phyloP scores from a whole-genome alignment of 2,113 vertebrate genomes.

The Phasianus colchicus region DNA sequence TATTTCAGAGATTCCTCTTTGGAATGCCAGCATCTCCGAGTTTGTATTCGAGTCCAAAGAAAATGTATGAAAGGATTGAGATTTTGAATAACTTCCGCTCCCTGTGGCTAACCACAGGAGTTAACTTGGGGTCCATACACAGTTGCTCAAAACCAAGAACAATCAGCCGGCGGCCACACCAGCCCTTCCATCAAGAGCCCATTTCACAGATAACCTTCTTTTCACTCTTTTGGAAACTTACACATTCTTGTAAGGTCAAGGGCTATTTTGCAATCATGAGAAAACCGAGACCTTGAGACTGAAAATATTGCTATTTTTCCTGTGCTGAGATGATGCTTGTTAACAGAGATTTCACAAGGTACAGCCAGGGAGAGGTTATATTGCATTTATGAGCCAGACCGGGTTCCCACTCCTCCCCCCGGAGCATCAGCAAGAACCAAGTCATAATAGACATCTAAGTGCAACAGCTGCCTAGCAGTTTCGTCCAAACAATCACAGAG shows the following conservation, averaged over 20 bases:
- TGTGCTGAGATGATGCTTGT: background rate
- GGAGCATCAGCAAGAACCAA: background rate
- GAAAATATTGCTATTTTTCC: background rate
- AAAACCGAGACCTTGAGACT: background rate
- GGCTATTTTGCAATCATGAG: background rate
- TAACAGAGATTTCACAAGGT: background rate
- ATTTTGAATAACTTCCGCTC: background rate
- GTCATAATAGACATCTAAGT: rapidly evolving
- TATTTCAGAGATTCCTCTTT: background rate
- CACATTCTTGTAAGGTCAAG: background rate
- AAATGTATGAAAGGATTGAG: background rate
- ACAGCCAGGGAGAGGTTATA: background rate
- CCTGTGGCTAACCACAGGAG: background rate
- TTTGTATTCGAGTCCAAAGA: background rate
- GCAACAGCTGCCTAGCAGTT: background rate
- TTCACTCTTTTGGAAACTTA: background rate
- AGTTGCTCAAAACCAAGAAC: background rate
- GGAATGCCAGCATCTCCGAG: background rate
- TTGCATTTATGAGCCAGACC: background rate
- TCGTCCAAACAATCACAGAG: background rate
- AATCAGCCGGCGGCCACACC: rapidly evolving
- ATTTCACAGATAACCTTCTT: background rate
- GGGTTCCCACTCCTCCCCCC: too few species aligned
- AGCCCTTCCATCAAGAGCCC: background rate
- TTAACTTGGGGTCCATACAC: background rate